These are phyloP conservation scores for Tetraneura akinire DNA, from an alignment of 1,140 invertebrate species.

Conservation along the genomic window DNA sequence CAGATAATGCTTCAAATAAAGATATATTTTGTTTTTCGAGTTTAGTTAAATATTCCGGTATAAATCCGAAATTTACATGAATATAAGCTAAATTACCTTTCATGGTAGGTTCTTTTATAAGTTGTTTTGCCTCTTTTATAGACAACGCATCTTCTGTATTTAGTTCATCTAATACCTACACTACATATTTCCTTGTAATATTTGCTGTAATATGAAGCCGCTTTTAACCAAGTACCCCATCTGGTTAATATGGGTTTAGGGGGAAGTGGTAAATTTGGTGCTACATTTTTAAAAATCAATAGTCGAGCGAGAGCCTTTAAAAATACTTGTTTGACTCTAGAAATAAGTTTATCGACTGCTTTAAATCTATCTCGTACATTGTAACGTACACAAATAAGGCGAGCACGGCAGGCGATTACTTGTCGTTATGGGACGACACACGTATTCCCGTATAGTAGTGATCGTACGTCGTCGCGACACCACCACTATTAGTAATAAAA, in stretches of 20 bases:
- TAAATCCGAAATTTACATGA: not conserved
- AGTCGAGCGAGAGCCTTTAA: slow-evolving; percentile 51
- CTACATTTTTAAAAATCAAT: slow-evolving; percentile 29
- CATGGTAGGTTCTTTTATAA: not conserved
- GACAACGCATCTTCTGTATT: not conserved
- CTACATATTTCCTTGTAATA: not conserved
- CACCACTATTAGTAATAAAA: no score
- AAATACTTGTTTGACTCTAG: not conserved
- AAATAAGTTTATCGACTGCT: not conserved
- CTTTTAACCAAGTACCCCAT: not conserved
- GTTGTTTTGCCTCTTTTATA: not conserved
- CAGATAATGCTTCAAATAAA: not conserved
- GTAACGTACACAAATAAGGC: no score
- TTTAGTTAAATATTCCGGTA: not conserved
- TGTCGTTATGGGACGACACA: no score
- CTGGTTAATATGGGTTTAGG: slow-evolving; percentile 37
- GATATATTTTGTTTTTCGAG: not conserved
- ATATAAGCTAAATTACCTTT: not conserved
- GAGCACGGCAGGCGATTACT: no score
- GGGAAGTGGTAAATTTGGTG: slow-evolving; percentile 27
- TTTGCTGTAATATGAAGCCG: not conserved
- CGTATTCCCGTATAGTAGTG: no score
- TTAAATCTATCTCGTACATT: not conserved
- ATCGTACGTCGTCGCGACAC: no score
- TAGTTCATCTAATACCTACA: not conserved